Evolutionary conservation across 1,140 invertebrate genomes (phyloP), one percentile per base, ranked within the genome.

Genomic region (Luehdorfia chinensis): DNA sequence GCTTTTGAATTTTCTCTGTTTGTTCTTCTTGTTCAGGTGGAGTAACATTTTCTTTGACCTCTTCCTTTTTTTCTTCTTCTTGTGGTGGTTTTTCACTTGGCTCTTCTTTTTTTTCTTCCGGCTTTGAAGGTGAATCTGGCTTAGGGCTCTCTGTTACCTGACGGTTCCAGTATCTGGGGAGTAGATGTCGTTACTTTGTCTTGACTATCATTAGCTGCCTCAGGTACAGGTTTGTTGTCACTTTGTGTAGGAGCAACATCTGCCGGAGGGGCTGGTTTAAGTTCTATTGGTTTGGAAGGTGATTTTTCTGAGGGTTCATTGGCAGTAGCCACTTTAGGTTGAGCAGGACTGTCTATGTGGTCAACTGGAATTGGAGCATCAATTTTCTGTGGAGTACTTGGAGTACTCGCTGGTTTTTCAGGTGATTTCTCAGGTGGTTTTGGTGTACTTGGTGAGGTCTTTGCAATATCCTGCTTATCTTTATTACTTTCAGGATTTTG

Each of bases 401-500:
- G 74, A 8, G 71, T 49, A 60, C 55, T 74, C 8, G 47, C 39
- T 14, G 67, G 60, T 47, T 79, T 84, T 56, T 86, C 83, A 52
- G 76, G 75, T 30, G 67, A 59, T 46, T 79, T 84, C 55, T 86
- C 83, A 55, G 77, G 77, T 27, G 81, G 84, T 47, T 84, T 84
- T 43, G 79, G 64, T 34, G 77, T 77, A 62, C 81, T 84, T n/a
- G 77, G 84, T 59, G 77, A 84, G 16, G 79, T 80, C 59, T 80
- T 84, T 30, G 79, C 75, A 57, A 84, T 80, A 54, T 87, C 81
- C 39, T 73, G 76, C 39, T 84, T 87, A 2, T 81, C 77, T 50
- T 83, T 79, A 34, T 81, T 79, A 19, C 61, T 46, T 57, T 85
- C 80, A 47, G 69, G 68, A 33, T 84, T 81, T 9, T 75, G 75